Evolutionary conservation across 2,888 invertebrate genomes (phyloP).

Genomic region (Ornithoptera priamus): DNA sequence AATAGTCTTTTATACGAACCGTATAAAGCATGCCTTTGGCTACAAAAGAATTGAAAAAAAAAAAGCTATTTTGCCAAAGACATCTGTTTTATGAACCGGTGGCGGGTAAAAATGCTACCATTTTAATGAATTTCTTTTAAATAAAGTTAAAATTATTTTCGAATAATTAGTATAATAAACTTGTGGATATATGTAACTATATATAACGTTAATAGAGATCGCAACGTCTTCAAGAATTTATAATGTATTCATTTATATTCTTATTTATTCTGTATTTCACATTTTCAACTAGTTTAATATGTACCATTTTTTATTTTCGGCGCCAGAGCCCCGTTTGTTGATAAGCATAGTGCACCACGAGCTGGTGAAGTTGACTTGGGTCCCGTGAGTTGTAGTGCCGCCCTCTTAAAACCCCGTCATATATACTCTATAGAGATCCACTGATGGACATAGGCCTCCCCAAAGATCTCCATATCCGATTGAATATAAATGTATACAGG

Average conservation of each 20-base stretch:
- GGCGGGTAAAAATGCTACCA: conserved; percentile 18
- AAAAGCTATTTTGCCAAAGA: conserved; percentile 30
- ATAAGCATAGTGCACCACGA: no score
- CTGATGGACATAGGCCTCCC: no score
- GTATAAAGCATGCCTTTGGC: conserved; percentile 41
- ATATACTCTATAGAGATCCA: no score
- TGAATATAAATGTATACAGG: no score
- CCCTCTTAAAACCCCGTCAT: no score
- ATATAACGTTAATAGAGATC: background rate
- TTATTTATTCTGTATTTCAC: background rate
- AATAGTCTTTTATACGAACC: conserved; percentile 40
- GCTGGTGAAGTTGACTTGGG: no score
- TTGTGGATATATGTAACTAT: background rate
- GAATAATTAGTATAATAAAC: conserved; percentile 15
- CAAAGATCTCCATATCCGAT: no score
- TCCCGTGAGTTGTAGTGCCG: no score
- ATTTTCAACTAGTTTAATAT: no score
- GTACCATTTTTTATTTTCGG: no score
- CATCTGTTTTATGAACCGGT: conserved; percentile 32
- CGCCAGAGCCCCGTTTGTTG: no score
- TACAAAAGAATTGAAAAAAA: conserved; percentile 42
- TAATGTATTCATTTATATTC: background rate
- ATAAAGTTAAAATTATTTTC: conserved; percentile 11
- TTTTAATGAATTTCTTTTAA: conserved; percentile 27
- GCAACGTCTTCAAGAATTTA: background rate